Evolutionary conservation across 2,113 vertebrate species (phyloP), one percentile per base, ranked within the genome.

Genomic region (Perca flavescens): DNA sequence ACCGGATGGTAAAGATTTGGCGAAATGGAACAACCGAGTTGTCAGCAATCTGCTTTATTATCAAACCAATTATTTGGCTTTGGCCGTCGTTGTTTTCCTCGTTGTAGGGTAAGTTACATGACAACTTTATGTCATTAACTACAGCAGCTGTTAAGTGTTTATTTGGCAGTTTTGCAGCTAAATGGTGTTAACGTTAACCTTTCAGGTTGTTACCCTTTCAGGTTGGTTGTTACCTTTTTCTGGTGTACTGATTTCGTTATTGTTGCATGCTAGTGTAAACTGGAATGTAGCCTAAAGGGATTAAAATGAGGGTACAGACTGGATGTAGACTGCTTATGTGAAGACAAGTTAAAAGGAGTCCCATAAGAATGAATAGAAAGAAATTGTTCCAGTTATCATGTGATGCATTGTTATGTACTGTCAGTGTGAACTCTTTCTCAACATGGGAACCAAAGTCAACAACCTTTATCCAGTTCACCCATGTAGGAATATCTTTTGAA

Each of bases 21-120:
- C 94, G 3, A 99, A 95, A 94, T 99, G 97, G 97, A 98, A 97
- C 96, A 97, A 97, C 94, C 91, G 97, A 22, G 96, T 98, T 21
- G 93, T 98, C 89, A 99, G 93, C 96, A 99, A 99, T 88, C 92
- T 99, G 92, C 95, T 99, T 16, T 99, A 99, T 67, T 99, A 99
- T 84, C 97, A 99, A 89, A 99, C 97, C 52, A 99, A 99, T 83
- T 99, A 99, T 79, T 82, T 99, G 82, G 92, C 90, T 9, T 63
- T 97, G 89, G 96, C 96, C 14, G 85, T 96, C 58, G 82, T 85
- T 46, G 96, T 97, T 74, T 94, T 98, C 86, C 90, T 97, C 9
- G 43, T 97, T 5, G 97, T 99, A 52, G 97, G 98, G 98, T 99
- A 86, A 97, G 97, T 36, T 22, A 19, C n/a, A 22, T 13, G 16